Percentiles rank a stretch among this genome's conserved stretches.
phyloP scores from a whole-genome alignment of 1,140 invertebrate genomes.

The Onthophagus taurus region DNA sequence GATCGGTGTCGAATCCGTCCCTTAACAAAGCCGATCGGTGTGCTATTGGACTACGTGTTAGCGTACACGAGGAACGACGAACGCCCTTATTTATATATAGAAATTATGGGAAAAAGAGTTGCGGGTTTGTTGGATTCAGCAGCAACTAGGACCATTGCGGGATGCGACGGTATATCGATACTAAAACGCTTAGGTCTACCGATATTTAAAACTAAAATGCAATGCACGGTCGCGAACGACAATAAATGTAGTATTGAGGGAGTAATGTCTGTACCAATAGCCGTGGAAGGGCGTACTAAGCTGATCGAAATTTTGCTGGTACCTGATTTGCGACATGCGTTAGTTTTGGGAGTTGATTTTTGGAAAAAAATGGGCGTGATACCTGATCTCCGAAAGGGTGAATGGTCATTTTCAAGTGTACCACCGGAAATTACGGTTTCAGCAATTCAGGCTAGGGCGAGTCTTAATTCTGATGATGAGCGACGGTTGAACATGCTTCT shows the following conservation, averaged over 20 bases:
- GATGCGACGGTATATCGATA: neutral
- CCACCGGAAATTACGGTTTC: neutral
- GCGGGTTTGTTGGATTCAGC: slow-evolving; percentile 10
- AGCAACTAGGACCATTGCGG: slow-evolving; percentile 1
- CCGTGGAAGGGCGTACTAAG: slow-evolving; percentile 8
- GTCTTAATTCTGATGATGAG: neutral
- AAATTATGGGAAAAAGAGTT: slow-evolving; percentile 8
- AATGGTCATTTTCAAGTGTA: slow-evolving; percentile 12
- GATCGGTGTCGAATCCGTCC: neutral
- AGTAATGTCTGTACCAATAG: slow-evolving; percentile 1
- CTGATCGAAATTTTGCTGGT: slow-evolving; percentile 8
- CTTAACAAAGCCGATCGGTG: neutral
- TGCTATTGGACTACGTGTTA: slow-evolving; percentile 11
- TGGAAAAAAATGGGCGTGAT: slow-evolving; percentile 17
- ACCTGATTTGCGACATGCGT: slow-evolving; percentile 10
- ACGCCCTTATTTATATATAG: slow-evolving; percentile 13
- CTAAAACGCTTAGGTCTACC: slow-evolving; percentile 1
- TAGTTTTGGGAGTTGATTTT: slow-evolving; percentile 17
- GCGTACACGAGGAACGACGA: slow-evolving; percentile 1
- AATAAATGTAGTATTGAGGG: slow-evolving; percentile 8
- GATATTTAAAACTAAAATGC: neutral
- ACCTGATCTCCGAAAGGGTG: slow-evolving; percentile 10
- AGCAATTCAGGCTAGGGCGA: neutral
- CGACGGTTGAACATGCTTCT: neutral
- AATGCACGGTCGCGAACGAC: slow-evolving; percentile 17